Evolutionary conservation across 2,113 vertebrate genomes (phyloP), one percentile per base, ranked within the genome.

Genomic region (Cichladusa arquata): DNA sequence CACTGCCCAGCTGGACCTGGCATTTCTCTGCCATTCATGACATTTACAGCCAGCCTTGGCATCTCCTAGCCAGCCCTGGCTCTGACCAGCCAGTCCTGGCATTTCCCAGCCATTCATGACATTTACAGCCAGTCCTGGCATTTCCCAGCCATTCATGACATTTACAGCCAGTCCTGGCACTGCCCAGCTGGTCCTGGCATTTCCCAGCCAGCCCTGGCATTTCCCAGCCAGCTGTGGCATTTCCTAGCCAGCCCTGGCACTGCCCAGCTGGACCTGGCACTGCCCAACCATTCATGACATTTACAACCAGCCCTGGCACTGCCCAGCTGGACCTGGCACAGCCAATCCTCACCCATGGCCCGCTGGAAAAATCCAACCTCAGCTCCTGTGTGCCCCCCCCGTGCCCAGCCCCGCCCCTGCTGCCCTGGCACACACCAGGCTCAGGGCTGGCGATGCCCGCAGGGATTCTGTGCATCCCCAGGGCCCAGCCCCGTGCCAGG

Each of bases 51-150:
- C 44, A 45, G 19, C 5, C 13, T 13, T 62, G 45, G 34, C 22
- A 24, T 2, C 33, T 4, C 1, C 45, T 12, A 26, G 57, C 2
- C 0, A 0, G 6, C 1, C 5, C 29, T 54, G 36, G 8, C 19
- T 44, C 5, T 22, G 4, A 4, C 23, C 3, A 19, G 9, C 8
- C 1, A 0, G 8, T 2, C 4, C 15, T 67, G 33, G 24, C 24
- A 34, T 8, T 66, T 7, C 9, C 45, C 25, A 28, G n/a, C 9
- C 3, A 1, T 23, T 48, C n/a, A n/a, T n/a, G n/a, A n/a, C n/a
- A n/a, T n/a, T n/a, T n/a, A n/a, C n/a, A n/a, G n/a, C n/a, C n/a
- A n/a, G n/a, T 15, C n/a, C n/a, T n/a, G n/a, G n/a, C 47, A 48
- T 5, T 24, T 23, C 33, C 40, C 8, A 11, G 10, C 22, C 2